Percentiles rank a stretch among this genome's conserved stretches.
Conservation (phyloP, 2,797 vertebrate species). For the Enteromius mattozi region DNA sequence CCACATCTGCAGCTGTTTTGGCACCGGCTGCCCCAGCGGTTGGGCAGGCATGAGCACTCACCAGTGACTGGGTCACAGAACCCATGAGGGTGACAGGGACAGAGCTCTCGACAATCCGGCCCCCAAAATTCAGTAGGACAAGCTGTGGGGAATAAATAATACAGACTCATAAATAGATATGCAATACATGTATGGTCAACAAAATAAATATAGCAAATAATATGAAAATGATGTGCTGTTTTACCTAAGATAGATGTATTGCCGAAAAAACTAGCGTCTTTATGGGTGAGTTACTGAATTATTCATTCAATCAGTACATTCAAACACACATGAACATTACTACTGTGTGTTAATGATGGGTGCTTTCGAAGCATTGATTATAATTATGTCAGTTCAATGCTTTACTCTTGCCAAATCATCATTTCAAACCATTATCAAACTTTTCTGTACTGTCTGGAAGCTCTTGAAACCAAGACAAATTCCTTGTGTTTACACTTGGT, state of each 20-base stretch:
- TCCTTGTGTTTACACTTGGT: too few species aligned
- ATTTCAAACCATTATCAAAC: neutral
- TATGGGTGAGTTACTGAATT: neutral
- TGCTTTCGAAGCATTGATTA: neutral
- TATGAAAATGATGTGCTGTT: neutral
- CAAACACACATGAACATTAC: neutral
- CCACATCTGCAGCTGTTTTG: conserved; percentile 83
- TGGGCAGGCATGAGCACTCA: conserved; percentile 82
- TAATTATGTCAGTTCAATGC: neutral
- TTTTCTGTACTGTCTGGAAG: too few species aligned
- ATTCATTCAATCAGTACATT: neutral
- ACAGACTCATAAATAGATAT: neutral
- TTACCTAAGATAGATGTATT: too few species aligned
- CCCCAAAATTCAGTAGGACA: conserved; percentile 93
- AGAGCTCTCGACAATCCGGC: conserved; percentile 86
- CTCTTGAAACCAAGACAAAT: too few species aligned
- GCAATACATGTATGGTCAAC: neutral
- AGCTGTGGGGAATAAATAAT: conserved; percentile 68
- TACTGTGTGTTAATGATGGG: neutral
- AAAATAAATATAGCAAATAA: neutral
- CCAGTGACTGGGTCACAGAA: conserved; percentile 83
- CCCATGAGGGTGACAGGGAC: conserved; percentile 86
- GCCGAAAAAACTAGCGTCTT: neutral
- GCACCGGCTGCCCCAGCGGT: conserved; percentile 87
- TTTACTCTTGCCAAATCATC: neutral